phyloP scores from a whole-genome alignment of 53 echinoderm and acorn worm species.

The Crossaster papposus region DNA sequence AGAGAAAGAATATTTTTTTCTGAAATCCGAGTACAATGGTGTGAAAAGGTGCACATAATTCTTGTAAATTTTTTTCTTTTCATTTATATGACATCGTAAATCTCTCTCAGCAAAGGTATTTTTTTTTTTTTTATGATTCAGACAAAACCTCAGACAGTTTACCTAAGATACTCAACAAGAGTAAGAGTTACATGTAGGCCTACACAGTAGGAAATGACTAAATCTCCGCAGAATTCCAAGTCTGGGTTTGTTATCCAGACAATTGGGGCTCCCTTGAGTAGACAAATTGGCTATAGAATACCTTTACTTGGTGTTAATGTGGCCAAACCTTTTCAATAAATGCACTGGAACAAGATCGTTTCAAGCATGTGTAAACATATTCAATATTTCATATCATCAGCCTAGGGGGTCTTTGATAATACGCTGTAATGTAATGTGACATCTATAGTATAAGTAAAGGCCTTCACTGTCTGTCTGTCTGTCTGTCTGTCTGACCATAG shows the following conservation, averaged over 20 bases:
- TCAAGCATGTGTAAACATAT: not conserved
- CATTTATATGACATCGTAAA: too few relatives aligned
- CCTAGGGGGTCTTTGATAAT: not conserved
- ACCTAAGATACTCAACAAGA: not conserved
- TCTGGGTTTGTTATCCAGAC: constrained; percentile 4
- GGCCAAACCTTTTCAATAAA: not conserved
- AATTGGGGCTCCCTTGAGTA: not conserved
- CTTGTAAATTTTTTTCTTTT: not conserved
- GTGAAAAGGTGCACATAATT: not conserved
- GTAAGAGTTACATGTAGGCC: too few relatives aligned
- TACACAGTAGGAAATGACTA: constrained; percentile 24
- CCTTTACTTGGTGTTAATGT: not conserved
- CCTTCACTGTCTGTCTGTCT: not conserved
- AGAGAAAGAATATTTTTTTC: too few relatives aligned
- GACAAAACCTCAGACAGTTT: constrained; percentile 32
- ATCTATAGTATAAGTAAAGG: not conserved
- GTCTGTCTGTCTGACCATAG: not conserved
- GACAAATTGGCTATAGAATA: not conserved
- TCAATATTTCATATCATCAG: not conserved
- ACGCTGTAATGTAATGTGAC: not conserved
- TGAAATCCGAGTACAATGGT: too few relatives aligned
- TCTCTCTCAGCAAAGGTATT: not conserved
- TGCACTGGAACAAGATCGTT: not conserved
- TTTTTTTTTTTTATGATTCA: not conserved
- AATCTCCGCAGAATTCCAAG: constrained; percentile 9